Conservation (phyloP, 1,140 invertebrate species). For the Drosophila kanapiae region DNA sequence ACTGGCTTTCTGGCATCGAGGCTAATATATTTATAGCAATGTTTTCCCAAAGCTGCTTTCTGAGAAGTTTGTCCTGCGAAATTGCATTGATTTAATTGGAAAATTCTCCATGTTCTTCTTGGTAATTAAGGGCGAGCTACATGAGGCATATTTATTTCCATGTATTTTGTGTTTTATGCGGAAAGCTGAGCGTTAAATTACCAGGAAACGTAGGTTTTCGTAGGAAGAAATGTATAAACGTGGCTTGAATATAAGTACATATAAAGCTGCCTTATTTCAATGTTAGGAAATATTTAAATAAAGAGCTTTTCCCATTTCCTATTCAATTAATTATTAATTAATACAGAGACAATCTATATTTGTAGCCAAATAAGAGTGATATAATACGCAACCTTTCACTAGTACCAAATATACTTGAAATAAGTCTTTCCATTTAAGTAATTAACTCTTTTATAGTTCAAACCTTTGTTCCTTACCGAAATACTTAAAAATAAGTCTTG, state of each 20-base stretch:
- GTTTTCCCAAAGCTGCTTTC: not conserved
- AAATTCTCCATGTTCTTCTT: constrained; percentile 8
- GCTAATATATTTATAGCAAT: constrained; percentile 29
- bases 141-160: not conserved
- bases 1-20: not conserved
- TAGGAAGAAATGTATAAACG: no score
- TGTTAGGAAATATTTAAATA: no score
- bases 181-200: not conserved
- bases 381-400: no score
- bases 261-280: not conserved
- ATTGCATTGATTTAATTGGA: constrained; percentile 30
- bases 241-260: not conserved
- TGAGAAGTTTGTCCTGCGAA: constrained; percentile 1
- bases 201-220: not conserved
- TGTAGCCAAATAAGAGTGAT: no score
- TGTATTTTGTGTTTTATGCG: not conserved
- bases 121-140: not conserved
- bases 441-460: no score
- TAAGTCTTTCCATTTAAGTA: no score
- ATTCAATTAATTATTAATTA: no score
- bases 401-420: no score
- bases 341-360: no score
- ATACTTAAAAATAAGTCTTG: not conserved
- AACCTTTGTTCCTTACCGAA: no score
- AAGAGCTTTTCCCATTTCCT: no score